Evolutionary conservation across 64 coral and sea anemone genomes (phyloP).

Genomic region (Acropora yongei): DNA sequence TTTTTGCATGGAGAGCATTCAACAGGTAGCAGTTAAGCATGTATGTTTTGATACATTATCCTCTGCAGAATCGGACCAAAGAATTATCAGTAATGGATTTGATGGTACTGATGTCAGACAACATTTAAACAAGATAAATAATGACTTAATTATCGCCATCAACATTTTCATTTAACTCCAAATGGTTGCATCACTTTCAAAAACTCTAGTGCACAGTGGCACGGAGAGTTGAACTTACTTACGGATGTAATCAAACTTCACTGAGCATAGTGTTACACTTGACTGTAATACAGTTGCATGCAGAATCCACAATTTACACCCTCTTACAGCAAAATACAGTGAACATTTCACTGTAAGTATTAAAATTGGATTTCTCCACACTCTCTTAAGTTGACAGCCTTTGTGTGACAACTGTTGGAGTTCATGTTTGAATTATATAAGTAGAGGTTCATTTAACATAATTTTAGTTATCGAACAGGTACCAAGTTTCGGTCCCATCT

Average conservation of each 20-base stretch:
- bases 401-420: not conserved
- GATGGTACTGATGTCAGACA: constrained; percentile 14
- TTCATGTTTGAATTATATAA: no score
- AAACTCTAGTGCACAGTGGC: constrained; percentile 14
- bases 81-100: not conserved
- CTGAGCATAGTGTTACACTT: not conserved
- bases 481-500: no score
- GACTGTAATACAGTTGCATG: not conserved
- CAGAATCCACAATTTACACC: not conserved
- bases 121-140: constrained; percentile 24
- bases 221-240: not conserved
- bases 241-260: not conserved
- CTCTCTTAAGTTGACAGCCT: not conserved
- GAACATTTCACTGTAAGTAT: not conserved
- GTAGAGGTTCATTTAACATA: no score
- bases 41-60: constrained; percentile 19
- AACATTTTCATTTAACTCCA: constrained; percentile 19
- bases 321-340: constrained; percentile 3
- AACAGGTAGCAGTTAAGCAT: constrained; percentile 11
- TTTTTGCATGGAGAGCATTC: constrained; percentile 10
- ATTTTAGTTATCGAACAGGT: no score
- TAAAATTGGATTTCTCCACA: not conserved
- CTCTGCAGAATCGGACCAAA: constrained; percentile 11
- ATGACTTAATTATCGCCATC: constrained; percentile 8
- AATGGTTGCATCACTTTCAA: constrained; percentile 19